phyloP scores from a whole-genome alignment of 92 coral and sea anemone species.

The Paragorgia papillata region DNA sequence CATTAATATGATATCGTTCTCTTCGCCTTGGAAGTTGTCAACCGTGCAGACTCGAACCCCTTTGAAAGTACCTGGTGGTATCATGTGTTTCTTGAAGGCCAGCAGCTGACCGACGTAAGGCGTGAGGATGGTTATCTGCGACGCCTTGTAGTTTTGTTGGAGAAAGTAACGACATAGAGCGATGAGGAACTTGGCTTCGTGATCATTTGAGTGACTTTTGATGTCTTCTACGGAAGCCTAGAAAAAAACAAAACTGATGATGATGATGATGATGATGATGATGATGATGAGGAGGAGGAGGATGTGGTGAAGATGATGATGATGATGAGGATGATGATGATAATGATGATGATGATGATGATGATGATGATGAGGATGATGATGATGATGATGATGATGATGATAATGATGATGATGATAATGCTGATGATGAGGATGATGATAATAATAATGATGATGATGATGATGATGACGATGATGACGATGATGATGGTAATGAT shows the following conservation, averaged over 20 bases:
- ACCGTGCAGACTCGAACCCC: conserved; percentile 94
- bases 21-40: conserved; percentile 98
- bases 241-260: neutral
- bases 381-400: too few species aligned
- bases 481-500: too few species aligned
- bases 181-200: conserved; percentile 88
- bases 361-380: too few species aligned
- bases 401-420: too few species aligned
- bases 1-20: conserved; percentile 86
- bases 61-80: conserved; percentile 66
- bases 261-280: too few species aligned
- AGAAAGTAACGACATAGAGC: conserved; percentile 88
- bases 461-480: too few species aligned
- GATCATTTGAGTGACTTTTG: conserved; percentile 80
- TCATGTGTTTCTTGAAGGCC: conserved; percentile 75
- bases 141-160: conserved; percentile 81
- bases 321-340: too few species aligned
- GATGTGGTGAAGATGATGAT: too few species aligned
- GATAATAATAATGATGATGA: too few species aligned
- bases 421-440: too few species aligned
- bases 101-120: conserved; percentile 94
- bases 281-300: too few species aligned
- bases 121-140: conserved; percentile 84
- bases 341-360: too few species aligned
- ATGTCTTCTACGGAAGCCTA: conserved; percentile 86